These are phyloP conservation scores for Macrotus californicus DNA, from an alignment of 2,113 vertebrate genomes.

Conservation along the genomic window DNA sequence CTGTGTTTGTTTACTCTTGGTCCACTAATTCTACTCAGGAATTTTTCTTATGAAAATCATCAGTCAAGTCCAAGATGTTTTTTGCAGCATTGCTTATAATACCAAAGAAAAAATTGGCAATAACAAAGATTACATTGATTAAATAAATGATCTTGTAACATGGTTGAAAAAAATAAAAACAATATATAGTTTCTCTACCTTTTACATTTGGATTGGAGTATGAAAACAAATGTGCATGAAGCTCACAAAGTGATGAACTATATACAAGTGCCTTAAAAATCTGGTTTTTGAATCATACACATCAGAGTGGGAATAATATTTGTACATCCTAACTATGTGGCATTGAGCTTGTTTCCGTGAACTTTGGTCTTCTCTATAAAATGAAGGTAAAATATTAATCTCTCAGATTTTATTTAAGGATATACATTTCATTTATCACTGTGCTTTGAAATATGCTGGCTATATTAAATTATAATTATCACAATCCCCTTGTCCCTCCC, in stretches of 20 bases:
- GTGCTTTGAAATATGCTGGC: not conserved
- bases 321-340: not conserved
- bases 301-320: not conserved
- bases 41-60: not conserved
- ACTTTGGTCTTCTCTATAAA: not conserved
- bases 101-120: not conserved
- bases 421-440: not conserved
- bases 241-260: not conserved
- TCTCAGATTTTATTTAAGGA: not conserved
- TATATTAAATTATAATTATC: constrained; percentile 8
- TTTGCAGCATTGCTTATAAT: not conserved
- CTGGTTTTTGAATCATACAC: not conserved
- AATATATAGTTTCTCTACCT: not conserved
- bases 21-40: not conserved
- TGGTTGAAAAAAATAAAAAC: not conserved
- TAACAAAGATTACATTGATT: not conserved
- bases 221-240: not conserved
- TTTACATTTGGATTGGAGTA: not conserved
- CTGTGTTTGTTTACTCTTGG: not conserved
- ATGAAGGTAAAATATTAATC: not conserved
- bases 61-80: not conserved
- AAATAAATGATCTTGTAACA: not conserved
- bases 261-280: not conserved
- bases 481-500: not conserved
- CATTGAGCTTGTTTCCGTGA: not conserved